Evolutionary conservation across 2,797 vertebrate species (phyloP).

Genomic region (Coccyzus lansbergi): DNA sequence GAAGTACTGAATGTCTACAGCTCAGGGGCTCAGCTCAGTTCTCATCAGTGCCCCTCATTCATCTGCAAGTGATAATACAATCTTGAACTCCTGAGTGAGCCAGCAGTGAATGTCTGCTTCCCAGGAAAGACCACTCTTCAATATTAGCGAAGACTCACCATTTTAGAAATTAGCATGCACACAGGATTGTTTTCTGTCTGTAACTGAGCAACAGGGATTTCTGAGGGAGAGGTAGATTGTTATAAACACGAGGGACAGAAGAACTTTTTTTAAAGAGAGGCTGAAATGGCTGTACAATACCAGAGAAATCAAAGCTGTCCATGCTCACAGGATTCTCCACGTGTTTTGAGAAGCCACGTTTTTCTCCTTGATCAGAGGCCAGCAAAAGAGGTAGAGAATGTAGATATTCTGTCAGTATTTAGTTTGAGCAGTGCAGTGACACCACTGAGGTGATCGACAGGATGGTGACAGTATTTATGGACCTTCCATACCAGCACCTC

Average conservation of each 20-base stretch:
- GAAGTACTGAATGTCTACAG: neutral
- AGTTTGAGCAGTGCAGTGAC: neutral
- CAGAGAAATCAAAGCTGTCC: neutral
- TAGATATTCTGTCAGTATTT: neutral
- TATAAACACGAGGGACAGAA: neutral
- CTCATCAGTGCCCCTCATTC: neutral
- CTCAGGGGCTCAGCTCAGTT: neutral
- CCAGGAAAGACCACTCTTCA: neutral
- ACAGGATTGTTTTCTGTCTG: conserved; percentile 15
- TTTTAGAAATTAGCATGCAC: conserved; percentile 10
- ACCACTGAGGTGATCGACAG: neutral
- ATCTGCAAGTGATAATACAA: neutral
- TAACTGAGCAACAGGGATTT: conserved; percentile 24
- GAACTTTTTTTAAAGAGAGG: neutral
- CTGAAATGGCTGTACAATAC: neutral
- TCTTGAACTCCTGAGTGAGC: neutral
- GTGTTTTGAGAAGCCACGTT: neutral
- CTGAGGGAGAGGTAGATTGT: neutral
- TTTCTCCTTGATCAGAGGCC: neutral
- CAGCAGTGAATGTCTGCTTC: neutral
- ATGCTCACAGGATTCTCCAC: neutral
- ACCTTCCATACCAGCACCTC: neutral
- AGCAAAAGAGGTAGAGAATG: neutral
- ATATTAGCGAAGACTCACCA: neutral
- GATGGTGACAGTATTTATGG: neutral